Evolutionary conservation across 2,113 vertebrate genomes (phyloP).

Genomic region (Haemorhous mexicanus): DNA sequence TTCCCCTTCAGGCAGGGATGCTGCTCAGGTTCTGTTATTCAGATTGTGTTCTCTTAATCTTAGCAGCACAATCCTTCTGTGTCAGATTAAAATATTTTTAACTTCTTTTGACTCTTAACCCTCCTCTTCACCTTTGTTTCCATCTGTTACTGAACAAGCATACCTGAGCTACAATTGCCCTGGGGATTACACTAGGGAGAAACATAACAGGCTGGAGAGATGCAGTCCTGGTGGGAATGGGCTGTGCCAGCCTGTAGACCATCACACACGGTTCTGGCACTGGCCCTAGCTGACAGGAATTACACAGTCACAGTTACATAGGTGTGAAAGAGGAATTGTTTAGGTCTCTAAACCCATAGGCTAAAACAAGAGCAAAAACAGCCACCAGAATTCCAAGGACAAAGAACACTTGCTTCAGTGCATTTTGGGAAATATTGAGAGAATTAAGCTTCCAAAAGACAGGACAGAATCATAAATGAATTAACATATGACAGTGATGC

Average conservation of each 20-base stretch:
- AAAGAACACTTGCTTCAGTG: neutral
- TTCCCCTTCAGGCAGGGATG: neutral
- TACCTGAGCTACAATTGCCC: neutral
- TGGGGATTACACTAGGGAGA: neutral
- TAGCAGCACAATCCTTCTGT: neutral
- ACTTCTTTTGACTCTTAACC: neutral
- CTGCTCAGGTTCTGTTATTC: neutral
- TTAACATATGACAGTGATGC: neutral
- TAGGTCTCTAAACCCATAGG: neutral
- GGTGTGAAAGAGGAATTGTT: neutral
- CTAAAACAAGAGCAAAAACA: neutral
- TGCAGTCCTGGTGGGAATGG: neutral
- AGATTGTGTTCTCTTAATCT: neutral
- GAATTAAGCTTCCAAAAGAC: neutral
- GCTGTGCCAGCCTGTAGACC: neutral
- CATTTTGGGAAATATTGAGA: neutral
- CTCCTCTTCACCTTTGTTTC: neutral
- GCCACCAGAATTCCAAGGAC: neutral
- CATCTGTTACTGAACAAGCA: neutral
- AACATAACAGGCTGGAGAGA: neutral
- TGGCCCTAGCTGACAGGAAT: neutral
- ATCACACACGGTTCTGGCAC: neutral
- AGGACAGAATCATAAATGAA: neutral
- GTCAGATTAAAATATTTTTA: neutral
- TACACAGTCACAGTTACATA: neutral